These are phyloP conservation scores for Streblospio benedicti DNA, from an alignment of 1,140 invertebrate genomes.

Conservation along the genomic window DNA sequence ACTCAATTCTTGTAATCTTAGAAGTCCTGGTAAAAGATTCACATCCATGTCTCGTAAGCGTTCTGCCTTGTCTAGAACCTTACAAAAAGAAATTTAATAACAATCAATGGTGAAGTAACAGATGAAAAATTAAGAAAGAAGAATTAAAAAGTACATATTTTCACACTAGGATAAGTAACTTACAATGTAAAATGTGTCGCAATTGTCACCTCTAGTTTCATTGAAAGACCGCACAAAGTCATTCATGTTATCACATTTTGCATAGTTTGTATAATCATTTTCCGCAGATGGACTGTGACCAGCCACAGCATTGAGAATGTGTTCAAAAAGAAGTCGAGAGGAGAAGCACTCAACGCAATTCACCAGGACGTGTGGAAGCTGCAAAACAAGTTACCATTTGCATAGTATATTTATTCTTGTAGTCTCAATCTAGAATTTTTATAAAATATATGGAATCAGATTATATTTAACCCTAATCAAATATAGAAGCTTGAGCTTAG, in stretches of 20 bases:
- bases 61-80: constrained; percentile 71
- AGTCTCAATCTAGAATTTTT: background rate
- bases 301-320: constrained; percentile 58
- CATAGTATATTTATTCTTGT: background rate
- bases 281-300: constrained; percentile 5
- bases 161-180: constrained; percentile 21
- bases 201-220: constrained; percentile 18
- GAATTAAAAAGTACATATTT: no score
- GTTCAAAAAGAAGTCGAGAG: constrained; percentile 66
- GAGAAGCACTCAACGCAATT: constrained; percentile 74
- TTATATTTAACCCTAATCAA: background rate
- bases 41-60: constrained; percentile 62
- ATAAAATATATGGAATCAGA: constrained; percentile 3
- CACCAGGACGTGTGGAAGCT: constrained; percentile 56
- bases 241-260: constrained; percentile 63
- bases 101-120: no score
- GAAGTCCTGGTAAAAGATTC: constrained; percentile 61
- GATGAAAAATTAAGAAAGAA: background rate
- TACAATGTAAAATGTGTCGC: constrained; percentile 43
- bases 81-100: no score
- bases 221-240: constrained; percentile 59
- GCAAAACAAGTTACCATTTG: constrained; percentile 9
- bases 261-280: constrained; percentile 37
- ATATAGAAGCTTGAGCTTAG: background rate
- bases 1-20: constrained; percentile 62